These are phyloP conservation scores for Megalonaias nervosa DNA, from an alignment of 1,140 invertebrate genomes.

Conservation along the genomic window DNA sequence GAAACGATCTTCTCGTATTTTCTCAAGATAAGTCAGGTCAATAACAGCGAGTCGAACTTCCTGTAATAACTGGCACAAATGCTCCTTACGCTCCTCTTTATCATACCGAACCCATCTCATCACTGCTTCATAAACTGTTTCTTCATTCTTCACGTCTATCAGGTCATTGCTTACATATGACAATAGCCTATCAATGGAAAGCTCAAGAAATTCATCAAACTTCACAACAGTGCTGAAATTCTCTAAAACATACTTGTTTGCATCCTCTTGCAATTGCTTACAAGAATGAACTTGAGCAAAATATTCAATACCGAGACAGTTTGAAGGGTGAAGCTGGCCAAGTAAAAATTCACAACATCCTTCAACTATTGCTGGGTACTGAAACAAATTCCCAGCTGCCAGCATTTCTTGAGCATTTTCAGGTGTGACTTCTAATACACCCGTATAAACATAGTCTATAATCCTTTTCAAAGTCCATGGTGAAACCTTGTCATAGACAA, in stretches of 20 bases:
- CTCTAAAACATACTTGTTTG: conserved; percentile 66
- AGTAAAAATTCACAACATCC: conserved; percentile 69
- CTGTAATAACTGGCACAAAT: conserved; percentile 61
- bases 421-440: conserved; percentile 68
- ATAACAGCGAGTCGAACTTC: conserved; percentile 65
- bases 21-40: conserved; percentile 54
- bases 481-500: conserved; percentile 70
- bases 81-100: conserved; percentile 59
- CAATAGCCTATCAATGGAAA: conserved; percentile 63
- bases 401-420: conserved; percentile 72
- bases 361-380: conserved; percentile 71
- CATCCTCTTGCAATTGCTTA: conserved; percentile 63
- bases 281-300: conserved; percentile 70
- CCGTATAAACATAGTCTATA: conserved; percentile 71
- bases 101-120: conserved; percentile 70
- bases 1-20: conserved; percentile 57
- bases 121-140: conserved; percentile 71
- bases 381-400: conserved; percentile 70
- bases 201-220: conserved; percentile 68
- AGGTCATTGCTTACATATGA: conserved; percentile 66
- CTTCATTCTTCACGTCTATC: conserved; percentile 69
- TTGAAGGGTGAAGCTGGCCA: conserved; percentile 69
- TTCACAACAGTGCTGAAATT: conserved; percentile 69
- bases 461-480: conserved; percentile 70
- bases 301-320: conserved; percentile 71